A percentile compares a stretch with the other conserved stretches of the same genome.
phyloP scores from a whole-genome alignment of 2,888 invertebrate genomes.

The Monopis laevigella region DNA sequence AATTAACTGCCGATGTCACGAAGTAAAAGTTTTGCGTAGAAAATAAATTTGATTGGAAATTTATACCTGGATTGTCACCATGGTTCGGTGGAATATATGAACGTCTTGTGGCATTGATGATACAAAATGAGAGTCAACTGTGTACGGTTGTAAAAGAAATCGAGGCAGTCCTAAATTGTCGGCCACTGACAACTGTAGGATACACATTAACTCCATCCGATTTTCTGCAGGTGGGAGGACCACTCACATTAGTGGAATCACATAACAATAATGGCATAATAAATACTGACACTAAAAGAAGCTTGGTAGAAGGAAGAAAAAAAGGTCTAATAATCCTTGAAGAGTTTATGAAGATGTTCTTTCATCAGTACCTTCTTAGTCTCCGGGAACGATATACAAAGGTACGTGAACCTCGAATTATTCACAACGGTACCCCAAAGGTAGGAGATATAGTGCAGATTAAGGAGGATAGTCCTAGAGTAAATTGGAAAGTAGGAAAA shows the following conservation, averaged over 20 bases:
- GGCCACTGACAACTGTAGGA: constrained; percentile 14
- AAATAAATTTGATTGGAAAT: constrained; percentile 15
- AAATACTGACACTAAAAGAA: constrained; percentile 9
- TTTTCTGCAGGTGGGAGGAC: constrained; percentile 2
- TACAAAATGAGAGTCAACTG: constrained; percentile 11
- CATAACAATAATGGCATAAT: neutral
- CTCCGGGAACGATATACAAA: constrained; percentile 9
- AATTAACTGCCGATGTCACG: constrained; percentile 18
- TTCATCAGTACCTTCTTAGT: constrained; percentile 12
- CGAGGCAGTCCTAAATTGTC: constrained; percentile 13
- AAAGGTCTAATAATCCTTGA: constrained; percentile 14
- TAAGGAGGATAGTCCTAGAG: constrained; percentile 11
- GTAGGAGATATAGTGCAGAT: constrained; percentile 14
- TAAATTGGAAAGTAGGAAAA: constrained; percentile 14
- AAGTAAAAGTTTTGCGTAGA: constrained; percentile 8
- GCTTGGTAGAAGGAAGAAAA: constrained; percentile 16
- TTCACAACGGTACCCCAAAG: neutral
- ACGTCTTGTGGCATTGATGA: constrained; percentile 17
- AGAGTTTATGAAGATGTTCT: constrained; percentile 16
- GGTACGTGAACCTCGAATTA: neutral
- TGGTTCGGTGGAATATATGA: constrained; percentile 20
- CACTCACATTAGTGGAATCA: neutral
- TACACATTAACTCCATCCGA: constrained; percentile 10
- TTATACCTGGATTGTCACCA: constrained; percentile 18
- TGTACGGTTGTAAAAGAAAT: constrained; percentile 14